Conservation (phyloP, 2,888 invertebrate species). For the Mesorhabditis sp. region DNA sequence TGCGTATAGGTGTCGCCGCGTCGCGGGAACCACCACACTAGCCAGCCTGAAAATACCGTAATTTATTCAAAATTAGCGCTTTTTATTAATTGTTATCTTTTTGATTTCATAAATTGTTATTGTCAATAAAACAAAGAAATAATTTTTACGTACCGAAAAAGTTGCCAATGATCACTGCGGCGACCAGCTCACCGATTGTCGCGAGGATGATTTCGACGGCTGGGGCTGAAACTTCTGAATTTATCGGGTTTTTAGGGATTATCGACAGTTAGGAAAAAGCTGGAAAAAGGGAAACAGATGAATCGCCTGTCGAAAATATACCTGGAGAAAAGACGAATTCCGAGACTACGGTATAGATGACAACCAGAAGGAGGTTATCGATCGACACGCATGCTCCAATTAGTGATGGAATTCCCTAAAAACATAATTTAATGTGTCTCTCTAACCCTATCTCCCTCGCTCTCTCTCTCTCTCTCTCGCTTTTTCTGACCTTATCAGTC, state of each 20-base stretch:
- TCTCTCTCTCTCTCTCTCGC: too few relatives aligned
- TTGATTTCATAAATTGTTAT: background rate
- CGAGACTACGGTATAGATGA: background rate
- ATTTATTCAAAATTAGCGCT: background rate
- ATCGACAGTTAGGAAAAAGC: too few relatives aligned
- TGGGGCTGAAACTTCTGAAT: background rate
- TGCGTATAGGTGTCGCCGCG: constrained; percentile 25
- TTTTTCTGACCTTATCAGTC: background rate
- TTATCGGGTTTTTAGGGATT: too few relatives aligned
- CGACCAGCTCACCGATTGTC: background rate
- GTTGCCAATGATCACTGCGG: background rate
- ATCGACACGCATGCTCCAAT: background rate
- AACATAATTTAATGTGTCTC: background rate
- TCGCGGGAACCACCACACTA: constrained; percentile 30
- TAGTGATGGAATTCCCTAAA: constrained; percentile 1
- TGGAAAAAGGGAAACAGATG: too few relatives aligned
- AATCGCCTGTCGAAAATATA: background rate
- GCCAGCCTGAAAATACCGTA: constrained; percentile 16
- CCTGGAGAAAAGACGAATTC: constrained; percentile 5
- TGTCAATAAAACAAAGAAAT: background rate
- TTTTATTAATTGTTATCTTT: too few relatives aligned
- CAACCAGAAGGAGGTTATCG: background rate
- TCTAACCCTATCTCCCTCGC: too few relatives aligned
- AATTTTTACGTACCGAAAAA: background rate
- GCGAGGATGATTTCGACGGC: background rate